Evolutionary conservation across 53 echinoderm and acorn worm genomes (phyloP), one percentile per base, ranked within the genome.

Genomic region (Zoroaster sp.): DNA sequence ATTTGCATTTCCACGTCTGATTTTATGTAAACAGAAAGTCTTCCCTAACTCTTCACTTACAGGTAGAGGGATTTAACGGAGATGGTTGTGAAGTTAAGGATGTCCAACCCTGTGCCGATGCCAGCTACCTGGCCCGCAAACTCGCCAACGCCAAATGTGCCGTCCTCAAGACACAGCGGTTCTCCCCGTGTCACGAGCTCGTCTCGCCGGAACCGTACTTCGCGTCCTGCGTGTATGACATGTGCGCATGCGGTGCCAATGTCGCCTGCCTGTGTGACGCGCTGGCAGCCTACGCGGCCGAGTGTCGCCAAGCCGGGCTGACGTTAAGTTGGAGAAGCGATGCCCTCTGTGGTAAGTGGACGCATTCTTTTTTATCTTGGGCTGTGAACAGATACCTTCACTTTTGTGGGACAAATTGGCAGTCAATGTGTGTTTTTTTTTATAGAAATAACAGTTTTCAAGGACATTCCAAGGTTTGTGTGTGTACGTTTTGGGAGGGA

Each of bases 221-320:
- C 74, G 94, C 95, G 39, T 93, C 99, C 25, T 99, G 99, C 49
- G 99, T 96, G 13, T 99, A 99, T 49, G 99, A 99, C 82, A 92
- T 99, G 78, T 99, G 99, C 87, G 99, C 99, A 4, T 99, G 98
- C 75, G 90, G 93, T 0, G 82, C 93, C 46, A 91, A 88, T 69
- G 99, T 94, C 35, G 87, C 94, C 4, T 99, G 99, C 38, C 88
- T 96, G 38, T 99, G 99, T 88, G 99, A 99, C 80, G 96, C 94
- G 1, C 55, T 99, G n/a, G 94, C 94, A 18, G 99, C 99, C 2
- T 99, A 99, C 53, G 96, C 99, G 23, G 99, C 99, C 8, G 99
- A 99, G 72, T 99, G 99, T 79, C 87, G 99, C 32, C 91, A 96
- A 37, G 93, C 88, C 35, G 99, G 96, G 7, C 68, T 99, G 28